phyloP scores from a whole-genome alignment of 2,888 invertebrate species.

The Oasisia sp. region DNA sequence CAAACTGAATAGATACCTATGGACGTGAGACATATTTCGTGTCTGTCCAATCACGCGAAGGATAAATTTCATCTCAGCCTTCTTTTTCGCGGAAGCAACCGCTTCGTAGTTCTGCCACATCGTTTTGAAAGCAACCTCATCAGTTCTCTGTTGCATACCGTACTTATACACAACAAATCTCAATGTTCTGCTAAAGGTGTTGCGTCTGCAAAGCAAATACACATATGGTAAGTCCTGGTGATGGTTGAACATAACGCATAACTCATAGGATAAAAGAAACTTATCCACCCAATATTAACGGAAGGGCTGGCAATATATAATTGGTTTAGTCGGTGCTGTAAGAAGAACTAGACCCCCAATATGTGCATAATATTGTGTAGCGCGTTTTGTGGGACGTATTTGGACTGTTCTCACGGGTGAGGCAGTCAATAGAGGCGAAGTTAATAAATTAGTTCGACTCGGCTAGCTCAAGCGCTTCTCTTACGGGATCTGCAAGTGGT shows the following conservation, averaged over 20 bases:
- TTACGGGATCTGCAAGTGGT: too few species aligned
- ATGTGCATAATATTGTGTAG: too few species aligned
- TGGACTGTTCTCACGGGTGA: too few species aligned
- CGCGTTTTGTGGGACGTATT: too few species aligned
- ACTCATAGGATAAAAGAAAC: too few species aligned
- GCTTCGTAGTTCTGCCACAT: conserved; percentile 77
- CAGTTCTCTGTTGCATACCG: conserved; percentile 57
- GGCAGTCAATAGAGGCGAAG: too few species aligned
- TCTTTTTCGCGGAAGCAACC: conserved; percentile 84
- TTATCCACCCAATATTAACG: too few species aligned
- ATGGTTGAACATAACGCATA: not conserved
- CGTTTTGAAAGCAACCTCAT: conserved; percentile 77
- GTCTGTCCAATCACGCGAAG: conserved; percentile 76
- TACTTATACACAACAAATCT: conserved; percentile 57
- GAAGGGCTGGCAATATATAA: too few species aligned
- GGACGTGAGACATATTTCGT: conserved; percentile 74
- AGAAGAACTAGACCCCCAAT: too few species aligned
- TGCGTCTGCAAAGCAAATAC: not conserved
- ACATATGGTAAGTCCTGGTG: not conserved
- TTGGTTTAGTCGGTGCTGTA: too few species aligned
- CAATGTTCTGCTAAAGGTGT: conserved; percentile 38
- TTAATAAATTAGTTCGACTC: too few species aligned
- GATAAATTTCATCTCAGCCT: conserved; percentile 73
- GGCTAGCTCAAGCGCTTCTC: too few species aligned
- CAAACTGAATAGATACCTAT: conserved; percentile 69